Base-by-base conservation (phyloP, 1,140 invertebrate species). In the Orussus abietinus region DNA sequence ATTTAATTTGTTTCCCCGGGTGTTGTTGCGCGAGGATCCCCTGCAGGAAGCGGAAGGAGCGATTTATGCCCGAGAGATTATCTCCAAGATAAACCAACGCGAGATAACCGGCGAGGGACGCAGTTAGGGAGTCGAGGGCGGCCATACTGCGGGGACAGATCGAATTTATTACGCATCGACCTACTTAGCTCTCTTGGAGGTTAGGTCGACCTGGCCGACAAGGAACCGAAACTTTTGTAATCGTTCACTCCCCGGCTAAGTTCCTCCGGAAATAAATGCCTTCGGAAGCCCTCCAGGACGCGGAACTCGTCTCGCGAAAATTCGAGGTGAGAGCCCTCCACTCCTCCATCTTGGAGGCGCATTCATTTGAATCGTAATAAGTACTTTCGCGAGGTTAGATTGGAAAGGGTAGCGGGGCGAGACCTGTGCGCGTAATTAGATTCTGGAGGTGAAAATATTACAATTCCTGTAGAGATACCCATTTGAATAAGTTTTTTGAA, bases 81-180 rank as follows among this genome's bases (percentile, higher is more conserved):
- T 64, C 59, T 45, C 15, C 36, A 43, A 57, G 64, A 69, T 66
- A 69, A 62, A 56, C 39, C 38, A 47, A 39, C 34, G 39, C 34
- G 36, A 59, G 55, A 59, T 62, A 58, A 55, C 50, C 44, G 31
- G n/a, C n/a, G n/a, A n/a, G n/a, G n/a, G n/a, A n/a, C n/a, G n/a
- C n/a, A n/a, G n/a, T n/a, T n/a, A n/a, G n/a, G n/a, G n/a, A n/a
- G n/a, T n/a, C n/a, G n/a, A n/a, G n/a, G n/a, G n/a, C n/a, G n/a
- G n/a, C n/a, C n/a, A n/a, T n/a, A n/a, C n/a, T n/a, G n/a, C n/a
- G 45, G 41, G 44, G 45, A 52, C 41, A 36, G 37, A 50, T 51
- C 46, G 48, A 63, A 69, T 66, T 69, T 66, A 69, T 66, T 51
- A 58, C 57, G 51, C 47, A 64, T 58, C 62, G 64, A 64, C 63